Conservation (phyloP, 2,113 vertebrate genomes). For the Serilophus lunatus region DNA sequence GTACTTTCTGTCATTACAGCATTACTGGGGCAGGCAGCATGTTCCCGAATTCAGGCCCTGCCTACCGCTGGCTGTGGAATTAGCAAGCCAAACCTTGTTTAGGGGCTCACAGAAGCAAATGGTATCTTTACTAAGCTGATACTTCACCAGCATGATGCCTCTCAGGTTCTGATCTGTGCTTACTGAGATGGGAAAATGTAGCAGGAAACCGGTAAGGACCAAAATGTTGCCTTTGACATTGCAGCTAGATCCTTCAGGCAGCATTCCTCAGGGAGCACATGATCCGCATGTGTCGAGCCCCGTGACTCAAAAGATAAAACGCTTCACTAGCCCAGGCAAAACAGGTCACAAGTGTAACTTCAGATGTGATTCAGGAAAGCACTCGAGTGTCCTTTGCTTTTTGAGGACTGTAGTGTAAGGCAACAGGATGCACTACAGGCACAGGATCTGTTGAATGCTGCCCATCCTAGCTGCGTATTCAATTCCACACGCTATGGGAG, state of each 20-base stretch:
- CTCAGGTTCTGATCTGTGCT: neutral
- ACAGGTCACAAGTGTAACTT: neutral
- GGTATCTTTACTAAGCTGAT: neutral
- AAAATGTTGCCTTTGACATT: neutral
- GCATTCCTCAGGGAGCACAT: neutral
- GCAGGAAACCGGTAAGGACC: neutral
- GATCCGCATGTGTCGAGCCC: neutral
- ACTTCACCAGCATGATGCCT: neutral
- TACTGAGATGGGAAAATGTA: neutral
- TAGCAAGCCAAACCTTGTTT: neutral
- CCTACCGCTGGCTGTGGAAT: neutral
- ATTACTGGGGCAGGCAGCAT: neutral
- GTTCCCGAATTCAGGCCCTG: rapidly evolving
- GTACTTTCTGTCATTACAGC: neutral
- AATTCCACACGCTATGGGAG: neutral
- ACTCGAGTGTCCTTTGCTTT: neutral
- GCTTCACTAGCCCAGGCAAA: neutral
- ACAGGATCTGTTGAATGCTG: neutral
- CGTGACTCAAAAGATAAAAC: neutral
- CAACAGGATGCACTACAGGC: neutral
- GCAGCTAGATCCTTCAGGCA: neutral
- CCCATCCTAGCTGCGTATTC: neutral
- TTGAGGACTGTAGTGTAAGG: neutral
- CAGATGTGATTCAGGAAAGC: neutral
- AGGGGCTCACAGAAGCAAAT: neutral